Evolutionary conservation across 1,140 invertebrate genomes (phyloP), one percentile per base, ranked within the genome.

Genomic region (Melanaphis sacchari): DNA sequence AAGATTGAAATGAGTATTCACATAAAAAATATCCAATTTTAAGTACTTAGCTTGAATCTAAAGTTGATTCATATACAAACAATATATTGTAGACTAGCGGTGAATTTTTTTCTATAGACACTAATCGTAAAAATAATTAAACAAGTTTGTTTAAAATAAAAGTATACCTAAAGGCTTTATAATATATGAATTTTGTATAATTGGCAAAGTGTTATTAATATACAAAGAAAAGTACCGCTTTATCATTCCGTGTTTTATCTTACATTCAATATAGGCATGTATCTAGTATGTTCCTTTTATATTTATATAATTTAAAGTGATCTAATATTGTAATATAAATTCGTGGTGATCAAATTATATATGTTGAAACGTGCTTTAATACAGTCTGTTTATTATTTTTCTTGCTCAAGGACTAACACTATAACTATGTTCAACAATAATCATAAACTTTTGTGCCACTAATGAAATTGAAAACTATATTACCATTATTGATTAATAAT

Each of bases 401-500:
- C 59, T 76, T n/a, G 15, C 15, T 5, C 6, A 66, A 8, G 21
- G 59, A 15, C 52, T 22, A 52, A 52, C 3, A 59, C 26, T 59
- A 49, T 18, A 76, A 31, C 59, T n/a, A 76, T n/a, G n/a, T 76
- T n/a, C 59, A 76, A 76, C 36, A 76, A 76, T 76, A 76, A 76
- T n/a, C 59, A 76, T 7, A 76, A 76, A 76, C 59, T 76, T 76
- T n/a, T 76, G 15, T 76, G 31, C 15, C 15, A n/a, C 31, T n/a
- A 76, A 76, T n/a, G n/a, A 76, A 76, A 76, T 76, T 76, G 15
- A 76, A 76, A 76, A 76, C 18, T n/a, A 6, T 76, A 76, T 76
- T 76, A 76, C 31, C 59, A 76, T n/a, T 76, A 76, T 76, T 76
- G 31, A 76, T 76, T 76, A 76, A n/a, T 76, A n/a, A 76, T 76